Percentiles rank a stretch among this genome's conserved stretches.
phyloP scores from a whole-genome alignment of 2,888 invertebrate species.

The Drosophila percnosoma region DNA sequence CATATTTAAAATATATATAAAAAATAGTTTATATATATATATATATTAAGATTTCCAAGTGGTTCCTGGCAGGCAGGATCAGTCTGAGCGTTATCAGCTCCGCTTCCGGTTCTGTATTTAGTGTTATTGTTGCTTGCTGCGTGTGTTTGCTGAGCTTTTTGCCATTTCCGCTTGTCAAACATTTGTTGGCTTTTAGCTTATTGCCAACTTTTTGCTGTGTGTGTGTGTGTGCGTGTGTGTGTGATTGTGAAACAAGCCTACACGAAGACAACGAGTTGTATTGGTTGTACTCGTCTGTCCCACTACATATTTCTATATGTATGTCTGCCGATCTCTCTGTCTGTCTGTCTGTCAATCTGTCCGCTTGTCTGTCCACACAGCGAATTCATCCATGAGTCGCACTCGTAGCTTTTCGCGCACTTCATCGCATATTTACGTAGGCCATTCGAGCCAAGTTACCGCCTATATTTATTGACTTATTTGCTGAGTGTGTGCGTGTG shows the following conservation, averaged over 20 bases:
- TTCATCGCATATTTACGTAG: constrained; percentile 77
- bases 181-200: constrained; percentile 79
- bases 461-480: constrained; percentile 80
- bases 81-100: background rate
- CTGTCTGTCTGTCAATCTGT: constrained; percentile 1
- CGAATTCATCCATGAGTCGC: constrained; percentile 46
- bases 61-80: constrained; percentile 19
- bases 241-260: constrained; percentile 72
- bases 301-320: constrained; percentile 20
- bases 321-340: constrained; percentile 12
- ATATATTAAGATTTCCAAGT: background rate
- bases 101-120: constrained; percentile 28
- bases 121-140: constrained; percentile 28
- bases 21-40: background rate
- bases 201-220: constrained; percentile 55
- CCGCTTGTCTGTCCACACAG: constrained; percentile 27
- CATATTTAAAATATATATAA: no score
- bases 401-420: constrained; percentile 63
- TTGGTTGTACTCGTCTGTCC: constrained; percentile 42
- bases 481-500: constrained; percentile 53
- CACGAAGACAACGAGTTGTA: constrained; percentile 58
- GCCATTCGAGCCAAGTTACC: constrained; percentile 74
- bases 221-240: constrained; percentile 25
- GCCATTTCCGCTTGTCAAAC: constrained; percentile 78
- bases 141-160: constrained; percentile 55